Base-by-base conservation (phyloP, 2,888 invertebrate species). In the Leucoptera coffeella region DNA sequence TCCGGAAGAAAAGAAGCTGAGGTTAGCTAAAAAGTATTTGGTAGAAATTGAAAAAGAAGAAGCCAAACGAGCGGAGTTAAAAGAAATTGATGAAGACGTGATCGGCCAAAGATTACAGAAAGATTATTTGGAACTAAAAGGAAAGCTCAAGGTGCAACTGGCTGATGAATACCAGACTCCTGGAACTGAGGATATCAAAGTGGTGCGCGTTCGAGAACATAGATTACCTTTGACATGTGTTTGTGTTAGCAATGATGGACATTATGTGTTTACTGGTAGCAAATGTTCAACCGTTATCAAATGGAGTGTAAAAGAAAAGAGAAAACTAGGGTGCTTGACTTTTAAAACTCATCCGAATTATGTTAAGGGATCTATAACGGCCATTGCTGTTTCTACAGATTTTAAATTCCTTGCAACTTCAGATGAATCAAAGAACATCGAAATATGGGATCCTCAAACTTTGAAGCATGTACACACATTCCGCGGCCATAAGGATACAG, bases 211-310 rank as follows among this genome's bases (percentile, higher is more conserved):
- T 36, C 85, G 82, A 51, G 83, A 89, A 37, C 92, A 94, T 41
- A 78, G 79, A 38, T 61, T 82, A 28, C 69, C 88, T 1, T 58
- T 93, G 7, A 94, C 94, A 2, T 85, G 90, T 47, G 47, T 92
- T 9, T 86, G 85, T 38, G 51, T 94, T 4, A 82, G 85, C 14
- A 67, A 69, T 30, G 85, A 93, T 55, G 78, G 80, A 24, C 72
- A 76, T 39, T 77, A 64, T 40, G 64, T 87, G 1, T 94, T 80
- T 54, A 81, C 85, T 14, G 93, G 88, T 1, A 89, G 90, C 29
- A 95, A 95, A 69, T 90, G 93, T 52, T 84, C 89, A 24, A 74
- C 77, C 25, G 74, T 96, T 28, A 79, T 93, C 10, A 94, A 94
- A 72, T 96, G 92, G 86, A 76, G 76, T 14, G 45, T 85, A 24